phyloP scores from a whole-genome alignment of 1,140 invertebrate species.

The Drosophila yakuba region DNA sequence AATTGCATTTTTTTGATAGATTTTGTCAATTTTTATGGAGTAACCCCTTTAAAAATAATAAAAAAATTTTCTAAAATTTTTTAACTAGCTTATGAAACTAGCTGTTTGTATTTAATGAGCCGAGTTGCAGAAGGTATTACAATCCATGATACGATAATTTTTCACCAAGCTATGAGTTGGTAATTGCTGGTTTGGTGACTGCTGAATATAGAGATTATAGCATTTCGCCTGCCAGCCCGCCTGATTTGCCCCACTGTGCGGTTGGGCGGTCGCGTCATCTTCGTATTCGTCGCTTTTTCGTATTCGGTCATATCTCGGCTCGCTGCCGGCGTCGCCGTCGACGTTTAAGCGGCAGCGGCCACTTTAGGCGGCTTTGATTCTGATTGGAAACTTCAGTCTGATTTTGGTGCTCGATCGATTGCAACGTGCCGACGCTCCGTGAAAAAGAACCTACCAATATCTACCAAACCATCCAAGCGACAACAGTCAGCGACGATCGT shows the following conservation, averaged over 20 bases:
- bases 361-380: slow-evolving; percentile 81
- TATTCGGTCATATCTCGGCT: slow-evolving; percentile 79
- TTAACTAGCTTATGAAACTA: background rate
- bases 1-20: no score
- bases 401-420: slow-evolving; percentile 85
- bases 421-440: slow-evolving; percentile 80
- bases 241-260: slow-evolving; percentile 17
- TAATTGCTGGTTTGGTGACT: background rate
- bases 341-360: slow-evolving; percentile 59
- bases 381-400: slow-evolving; percentile 83
- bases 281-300: slow-evolving; percentile 60
- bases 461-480: slow-evolving; percentile 3
- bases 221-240: background rate
- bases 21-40: no score
- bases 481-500: slow-evolving; percentile 27
- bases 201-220: no score
- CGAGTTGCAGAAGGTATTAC: background rate
- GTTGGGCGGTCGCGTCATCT: slow-evolving; percentile 54
- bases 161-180: background rate
- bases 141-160: background rate
- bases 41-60: no score
- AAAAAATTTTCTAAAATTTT: no score
- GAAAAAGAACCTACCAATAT: slow-evolving; percentile 1
- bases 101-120: background rate
- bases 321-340: slow-evolving; percentile 24